These are phyloP conservation scores for Embidobia sp. DNA, from an alignment of 2,888 invertebrate species.

Conservation along the genomic window DNA sequence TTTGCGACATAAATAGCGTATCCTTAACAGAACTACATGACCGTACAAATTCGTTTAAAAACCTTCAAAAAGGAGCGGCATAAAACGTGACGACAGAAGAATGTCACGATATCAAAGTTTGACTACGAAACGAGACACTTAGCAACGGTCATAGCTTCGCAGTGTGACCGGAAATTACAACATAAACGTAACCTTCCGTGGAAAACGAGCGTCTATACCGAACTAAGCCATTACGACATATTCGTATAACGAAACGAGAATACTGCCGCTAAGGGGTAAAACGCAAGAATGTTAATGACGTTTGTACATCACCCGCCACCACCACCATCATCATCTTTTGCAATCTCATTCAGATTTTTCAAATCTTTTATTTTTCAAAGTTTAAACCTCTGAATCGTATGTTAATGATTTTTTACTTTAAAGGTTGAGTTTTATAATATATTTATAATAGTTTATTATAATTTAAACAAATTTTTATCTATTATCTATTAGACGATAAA, in stretches of 20 bases:
- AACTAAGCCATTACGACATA: conserved; percentile 52
- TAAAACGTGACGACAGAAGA: conserved; percentile 40
- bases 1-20: neutral
- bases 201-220: conserved; percentile 64
- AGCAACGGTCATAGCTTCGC: conserved; percentile 41
- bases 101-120: conserved; percentile 48
- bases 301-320: conserved; percentile 48
- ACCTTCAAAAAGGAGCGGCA: conserved; percentile 4
- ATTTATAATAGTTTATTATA: no score
- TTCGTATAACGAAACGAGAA: conserved; percentile 46
- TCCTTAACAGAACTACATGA: neutral
- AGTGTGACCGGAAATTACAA: conserved; percentile 70
- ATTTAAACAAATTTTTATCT: no score
- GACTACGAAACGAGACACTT: conserved; percentile 53
- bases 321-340: conserved; percentile 33
- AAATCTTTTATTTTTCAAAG: conserved; percentile 24
- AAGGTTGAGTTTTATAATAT: no score
- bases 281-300: conserved; percentile 56
- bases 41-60: conserved; percentile 31
- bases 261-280: conserved; percentile 35
- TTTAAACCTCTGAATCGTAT: neutral
- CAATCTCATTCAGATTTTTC: conserved; percentile 34
- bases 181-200: conserved; percentile 70
- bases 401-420: no score
- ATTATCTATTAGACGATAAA: no score